A percentile compares a stretch with the other conserved stretches of the same genome.
Conservation (phyloP, 2,797 vertebrate species). For the Carcharodon carcharias region DNA sequence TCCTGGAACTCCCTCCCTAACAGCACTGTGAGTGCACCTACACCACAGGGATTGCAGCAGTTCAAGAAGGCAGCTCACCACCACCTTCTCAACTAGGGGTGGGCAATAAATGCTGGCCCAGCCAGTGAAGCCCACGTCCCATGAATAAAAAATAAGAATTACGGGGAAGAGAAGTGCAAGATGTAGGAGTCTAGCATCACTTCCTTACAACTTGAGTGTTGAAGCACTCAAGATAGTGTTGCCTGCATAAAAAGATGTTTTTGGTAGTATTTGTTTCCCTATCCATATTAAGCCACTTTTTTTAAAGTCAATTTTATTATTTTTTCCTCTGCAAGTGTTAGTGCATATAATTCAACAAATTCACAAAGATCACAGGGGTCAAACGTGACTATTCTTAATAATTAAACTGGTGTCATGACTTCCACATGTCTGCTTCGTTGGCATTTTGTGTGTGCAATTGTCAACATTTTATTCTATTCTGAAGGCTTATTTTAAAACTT, state of each 20-base stretch:
- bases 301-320: not conserved
- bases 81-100: too few relatives aligned
- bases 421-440: not conserved
- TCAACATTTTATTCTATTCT: not conserved
- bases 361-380: not conserved
- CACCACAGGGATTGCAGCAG: too few relatives aligned
- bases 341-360: not conserved
- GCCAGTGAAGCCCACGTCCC: too few relatives aligned
- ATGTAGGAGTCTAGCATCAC: not conserved
- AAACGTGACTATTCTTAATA: not conserved
- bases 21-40: too few relatives aligned
- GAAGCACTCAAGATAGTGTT: not conserved
- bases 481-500: not conserved
- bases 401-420: not conserved
- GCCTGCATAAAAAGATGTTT: not conserved
- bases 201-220: not conserved
- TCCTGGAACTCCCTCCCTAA: too few relatives aligned
- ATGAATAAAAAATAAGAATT: not conserved
- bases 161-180: not conserved
- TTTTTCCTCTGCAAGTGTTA: not conserved
- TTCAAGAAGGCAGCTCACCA: too few relatives aligned
- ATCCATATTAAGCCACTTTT: not conserved
- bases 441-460: not conserved
- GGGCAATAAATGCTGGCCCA: too few relatives aligned
- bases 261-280: not conserved